Evolutionary conservation across 1,140 invertebrate genomes (phyloP), one percentile per base, ranked within the genome.

Genomic region (Nasonia longicornis): DNA sequence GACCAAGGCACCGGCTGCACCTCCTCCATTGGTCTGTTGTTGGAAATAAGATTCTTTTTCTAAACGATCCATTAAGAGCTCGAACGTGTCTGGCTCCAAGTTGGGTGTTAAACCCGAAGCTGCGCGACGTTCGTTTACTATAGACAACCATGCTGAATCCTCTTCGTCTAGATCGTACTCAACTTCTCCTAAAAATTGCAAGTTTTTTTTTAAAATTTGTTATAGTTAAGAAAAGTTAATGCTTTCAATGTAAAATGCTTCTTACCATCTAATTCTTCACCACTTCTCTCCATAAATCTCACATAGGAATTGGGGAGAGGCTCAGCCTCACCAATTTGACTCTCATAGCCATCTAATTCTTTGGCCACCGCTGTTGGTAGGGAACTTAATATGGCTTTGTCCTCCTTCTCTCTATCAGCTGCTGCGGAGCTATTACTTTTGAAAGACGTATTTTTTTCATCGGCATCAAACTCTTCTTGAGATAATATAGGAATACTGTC

Each of bases 81-180:
- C 98, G 91, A 99, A 95, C 0, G 94, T 96, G 87, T 98, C 96
- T 45, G 96, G 93, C 75, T 94, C 93, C n/a, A 98, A 94, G 71
- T 91, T 89, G 3, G 93, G 89, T 20, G 92, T 92, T 7, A 97
- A 87, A 7, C 94, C 93, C 72, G 94, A 92, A 31, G 93, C 93
- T 84, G 93, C 90, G 79, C 97, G 91, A 85, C 94, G 93, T 85
- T 97, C 95, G 89, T 99, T 99, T 73, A 98, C 95, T 63, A 98
- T 93, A 72, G 94, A 93, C 64, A 99, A 87, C 98, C 97, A 99
- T 0, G 96, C 96, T 70, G 95, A 95, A 87, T 99, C 98, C 91
- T 99, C 98, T 90, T 99, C 98, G 90, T 99, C 98, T 83, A 99
- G 95, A 92, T 99, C 98, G 93, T 99, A 99, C 88, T 99, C 98